phyloP scores from a whole-genome alignment of 30 jellyfish, hydroid and myxozoan species.

The Phacellophora camtschatica region DNA sequence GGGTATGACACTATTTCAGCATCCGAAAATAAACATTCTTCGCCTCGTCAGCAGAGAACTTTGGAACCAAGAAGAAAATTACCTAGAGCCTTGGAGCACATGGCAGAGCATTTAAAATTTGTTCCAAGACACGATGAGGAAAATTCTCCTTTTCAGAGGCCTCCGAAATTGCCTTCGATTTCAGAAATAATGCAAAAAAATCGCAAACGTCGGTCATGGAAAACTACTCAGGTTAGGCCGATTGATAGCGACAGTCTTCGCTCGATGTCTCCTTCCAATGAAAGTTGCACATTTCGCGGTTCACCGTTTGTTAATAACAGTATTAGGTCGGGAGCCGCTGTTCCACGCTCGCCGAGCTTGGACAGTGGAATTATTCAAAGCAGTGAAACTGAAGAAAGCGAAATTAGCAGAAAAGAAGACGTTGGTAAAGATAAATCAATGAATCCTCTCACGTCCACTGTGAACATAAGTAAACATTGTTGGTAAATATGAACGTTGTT shows the following conservation, averaged over 20 bases:
- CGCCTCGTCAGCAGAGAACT: background rate
- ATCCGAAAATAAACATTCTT: background rate
- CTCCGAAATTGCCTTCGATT: slow-evolving; percentile 49
- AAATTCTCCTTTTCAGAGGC: slow-evolving; percentile 17
- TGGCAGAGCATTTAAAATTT: background rate
- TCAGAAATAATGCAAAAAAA: slow-evolving; percentile 2
- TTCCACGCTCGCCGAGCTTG: slow-evolving; percentile 43
- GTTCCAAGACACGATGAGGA: background rate
- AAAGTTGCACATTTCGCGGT: background rate
- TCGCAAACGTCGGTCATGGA: background rate
- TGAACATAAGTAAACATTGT: no score
- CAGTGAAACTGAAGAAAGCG: slow-evolving; percentile 50
- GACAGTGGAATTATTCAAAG: slow-evolving; percentile 51
- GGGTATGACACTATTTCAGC: background rate
- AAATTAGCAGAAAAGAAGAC: no score
- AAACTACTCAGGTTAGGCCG: slow-evolving; percentile 41
- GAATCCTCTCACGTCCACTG: no score
- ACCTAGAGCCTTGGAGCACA: slow-evolving; percentile 31
- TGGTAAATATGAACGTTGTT: no score
- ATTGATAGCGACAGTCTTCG: slow-evolving; percentile 4
- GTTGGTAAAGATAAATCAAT: no score
- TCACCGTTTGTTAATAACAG: background rate
- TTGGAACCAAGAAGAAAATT: background rate
- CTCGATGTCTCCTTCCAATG: slow-evolving; percentile 1
- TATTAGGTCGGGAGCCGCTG: background rate